Conservation (phyloP, 1,140 invertebrate genomes). For the Pogonus chalceus region DNA sequence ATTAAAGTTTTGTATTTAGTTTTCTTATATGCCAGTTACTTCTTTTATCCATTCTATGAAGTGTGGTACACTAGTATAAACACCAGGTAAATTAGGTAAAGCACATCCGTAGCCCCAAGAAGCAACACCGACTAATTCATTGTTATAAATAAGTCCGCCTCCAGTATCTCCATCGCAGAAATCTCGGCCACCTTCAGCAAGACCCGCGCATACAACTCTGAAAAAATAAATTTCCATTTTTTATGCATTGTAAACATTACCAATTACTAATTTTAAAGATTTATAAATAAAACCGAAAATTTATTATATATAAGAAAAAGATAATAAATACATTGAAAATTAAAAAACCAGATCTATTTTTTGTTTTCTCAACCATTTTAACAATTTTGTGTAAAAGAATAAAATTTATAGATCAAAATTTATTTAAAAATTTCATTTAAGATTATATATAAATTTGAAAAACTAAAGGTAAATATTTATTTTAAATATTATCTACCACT, state of each 20-base stretch:
- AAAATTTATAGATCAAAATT: too few relatives aligned
- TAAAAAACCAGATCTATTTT: background rate
- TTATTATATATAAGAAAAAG: background rate
- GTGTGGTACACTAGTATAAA: constrained; percentile 44
- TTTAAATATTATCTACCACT: too few relatives aligned
- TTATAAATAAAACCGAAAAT: constrained; percentile 9
- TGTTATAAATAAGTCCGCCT: constrained; percentile 39
- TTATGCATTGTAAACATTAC: too few relatives aligned
- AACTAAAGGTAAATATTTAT: too few relatives aligned
- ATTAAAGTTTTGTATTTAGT: too few relatives aligned
- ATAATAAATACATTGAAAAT: constrained; percentile 3
- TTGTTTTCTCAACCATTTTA: background rate
- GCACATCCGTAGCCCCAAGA: constrained; percentile 40
- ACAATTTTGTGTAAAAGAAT: constrained; percentile 5
- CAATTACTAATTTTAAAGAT: too few relatives aligned
- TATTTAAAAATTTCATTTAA: too few relatives aligned
- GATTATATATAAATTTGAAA: too few relatives aligned
- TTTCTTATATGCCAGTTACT: too few relatives aligned
- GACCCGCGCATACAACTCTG: constrained; percentile 35
- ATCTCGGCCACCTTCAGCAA: constrained; percentile 47
- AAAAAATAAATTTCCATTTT: too few relatives aligned
- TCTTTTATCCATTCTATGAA: constrained; percentile 49
- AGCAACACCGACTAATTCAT: constrained; percentile 39
- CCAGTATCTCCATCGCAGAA: constrained; percentile 57
- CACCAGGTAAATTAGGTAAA: constrained; percentile 33